These are phyloP conservation scores for Petrolisthes cinctipes DNA, from an alignment of 2,888 invertebrate species.

Conservation along the genomic window DNA sequence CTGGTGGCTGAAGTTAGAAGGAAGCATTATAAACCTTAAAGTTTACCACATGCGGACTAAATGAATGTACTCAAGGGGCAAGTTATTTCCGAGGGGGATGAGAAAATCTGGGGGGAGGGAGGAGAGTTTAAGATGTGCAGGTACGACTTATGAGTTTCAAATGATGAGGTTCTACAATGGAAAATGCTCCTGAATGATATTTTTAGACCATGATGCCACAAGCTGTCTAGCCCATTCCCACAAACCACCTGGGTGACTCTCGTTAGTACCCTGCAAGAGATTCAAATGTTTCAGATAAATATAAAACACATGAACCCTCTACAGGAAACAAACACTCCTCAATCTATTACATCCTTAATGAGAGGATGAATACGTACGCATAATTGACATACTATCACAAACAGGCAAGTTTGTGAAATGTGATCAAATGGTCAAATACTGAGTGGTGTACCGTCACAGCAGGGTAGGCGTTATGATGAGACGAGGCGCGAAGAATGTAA, in stretches of 20 bases:
- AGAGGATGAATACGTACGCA: constrained; percentile 50
- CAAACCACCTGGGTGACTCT: constrained; percentile 62
- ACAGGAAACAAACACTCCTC: constrained; percentile 34
- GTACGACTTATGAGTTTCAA: constrained; percentile 4
- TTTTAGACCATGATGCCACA: constrained; percentile 45
- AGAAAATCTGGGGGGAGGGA: not conserved
- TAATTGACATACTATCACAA: constrained; percentile 59
- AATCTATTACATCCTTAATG: constrained; percentile 32
- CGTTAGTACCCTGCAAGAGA: constrained; percentile 58
- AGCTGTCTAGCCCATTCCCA: constrained; percentile 57
- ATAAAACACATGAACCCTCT: constrained; percentile 60
- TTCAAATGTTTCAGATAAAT: constrained; percentile 51
- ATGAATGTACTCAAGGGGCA: constrained; percentile 10
- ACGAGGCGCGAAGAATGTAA: constrained; percentile 65
- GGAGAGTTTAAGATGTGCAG: constrained; percentile 17
- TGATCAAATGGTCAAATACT: constrained; percentile 63
- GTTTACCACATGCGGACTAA: constrained; percentile 19
- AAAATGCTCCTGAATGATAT: constrained; percentile 52
- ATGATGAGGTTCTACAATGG: constrained; percentile 32
- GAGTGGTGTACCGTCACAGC: constrained; percentile 65
- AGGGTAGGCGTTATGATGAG: constrained; percentile 64
- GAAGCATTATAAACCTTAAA: constrained; percentile 11
- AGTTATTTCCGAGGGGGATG: not conserved
- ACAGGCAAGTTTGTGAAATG: constrained; percentile 48
- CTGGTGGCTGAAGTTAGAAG: constrained; percentile 7